phyloP scores from a whole-genome alignment of 2,113 vertebrate genomes.

The Acinonyx jubatus region DNA sequence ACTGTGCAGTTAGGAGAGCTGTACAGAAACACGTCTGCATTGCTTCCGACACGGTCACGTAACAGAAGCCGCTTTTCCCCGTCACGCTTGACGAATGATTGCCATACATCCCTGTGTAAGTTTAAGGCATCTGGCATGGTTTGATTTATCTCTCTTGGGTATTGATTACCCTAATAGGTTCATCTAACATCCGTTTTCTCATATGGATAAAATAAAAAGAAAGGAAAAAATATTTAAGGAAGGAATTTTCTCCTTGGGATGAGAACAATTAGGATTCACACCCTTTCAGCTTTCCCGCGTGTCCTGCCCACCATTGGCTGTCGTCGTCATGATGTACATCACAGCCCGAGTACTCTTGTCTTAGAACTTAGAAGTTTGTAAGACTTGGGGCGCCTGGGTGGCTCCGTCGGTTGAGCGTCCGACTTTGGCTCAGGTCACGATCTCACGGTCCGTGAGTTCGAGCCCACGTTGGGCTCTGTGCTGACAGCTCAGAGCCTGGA shows the following conservation, averaged over 20 bases:
- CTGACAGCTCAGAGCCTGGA: too few species aligned
- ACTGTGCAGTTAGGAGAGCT: neutral
- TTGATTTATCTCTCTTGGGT: neutral
- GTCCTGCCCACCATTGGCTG: fast-evolving
- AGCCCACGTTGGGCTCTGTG: too few species aligned
- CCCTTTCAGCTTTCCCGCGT: neutral
- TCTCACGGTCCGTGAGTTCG: too few species aligned
- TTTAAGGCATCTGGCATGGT: neutral
- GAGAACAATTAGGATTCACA: neutral
- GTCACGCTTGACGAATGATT: neutral
- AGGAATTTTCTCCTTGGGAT: neutral
- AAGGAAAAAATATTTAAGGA: neutral
- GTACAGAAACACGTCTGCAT: neutral
- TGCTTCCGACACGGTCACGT: neutral
- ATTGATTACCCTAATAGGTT: neutral
- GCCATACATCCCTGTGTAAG: neutral
- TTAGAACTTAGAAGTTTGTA: neutral
- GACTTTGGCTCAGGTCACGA: fast-evolving
- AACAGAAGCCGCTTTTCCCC: neutral
- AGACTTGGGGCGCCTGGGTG: too few species aligned
- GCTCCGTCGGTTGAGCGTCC: too few species aligned
- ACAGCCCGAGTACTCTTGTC: neutral
- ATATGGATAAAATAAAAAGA: neutral
- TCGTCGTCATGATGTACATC: neutral
- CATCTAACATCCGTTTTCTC: neutral